phyloP scores from a whole-genome alignment of 2,888 invertebrate species.

The Megalurothrips usitatus region DNA sequence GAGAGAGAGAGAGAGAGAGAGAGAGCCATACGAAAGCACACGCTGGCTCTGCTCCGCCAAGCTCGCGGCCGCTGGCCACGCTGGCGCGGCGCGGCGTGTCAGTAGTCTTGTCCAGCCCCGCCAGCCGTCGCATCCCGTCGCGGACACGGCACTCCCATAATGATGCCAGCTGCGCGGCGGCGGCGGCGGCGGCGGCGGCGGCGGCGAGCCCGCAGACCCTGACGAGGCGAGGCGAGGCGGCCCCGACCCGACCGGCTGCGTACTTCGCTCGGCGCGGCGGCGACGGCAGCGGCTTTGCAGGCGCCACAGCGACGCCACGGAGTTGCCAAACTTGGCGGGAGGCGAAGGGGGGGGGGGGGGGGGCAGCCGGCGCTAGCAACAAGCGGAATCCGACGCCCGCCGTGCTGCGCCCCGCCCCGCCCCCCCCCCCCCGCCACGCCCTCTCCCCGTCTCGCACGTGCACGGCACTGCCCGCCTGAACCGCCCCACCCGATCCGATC shows the following conservation, averaged over 20 bases:
- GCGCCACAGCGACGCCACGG: constrained; percentile 20
- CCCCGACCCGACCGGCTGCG: background rate
- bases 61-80: no score
- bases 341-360: background rate
- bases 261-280: background rate
- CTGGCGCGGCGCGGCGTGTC: no score
- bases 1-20: no score
- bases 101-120: no score
- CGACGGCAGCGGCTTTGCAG: constrained; percentile 16
- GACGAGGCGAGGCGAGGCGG: background rate
- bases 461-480: no score
- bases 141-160: no score
- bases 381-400: constrained; percentile 18
- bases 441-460: background rate
- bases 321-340: constrained; percentile 21
- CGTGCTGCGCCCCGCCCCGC: no score
- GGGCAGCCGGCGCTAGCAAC: constrained; percentile 8
- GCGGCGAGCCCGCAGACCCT: background rate
- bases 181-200: background rate
- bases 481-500: no score
- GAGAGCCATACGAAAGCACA: no score
- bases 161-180: no score
- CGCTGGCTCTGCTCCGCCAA: no score
- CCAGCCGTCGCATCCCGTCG: no score
- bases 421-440: background rate